Evolutionary conservation across 2,797 vertebrate species (phyloP).

Genomic region (Cossypha caffra): DNA sequence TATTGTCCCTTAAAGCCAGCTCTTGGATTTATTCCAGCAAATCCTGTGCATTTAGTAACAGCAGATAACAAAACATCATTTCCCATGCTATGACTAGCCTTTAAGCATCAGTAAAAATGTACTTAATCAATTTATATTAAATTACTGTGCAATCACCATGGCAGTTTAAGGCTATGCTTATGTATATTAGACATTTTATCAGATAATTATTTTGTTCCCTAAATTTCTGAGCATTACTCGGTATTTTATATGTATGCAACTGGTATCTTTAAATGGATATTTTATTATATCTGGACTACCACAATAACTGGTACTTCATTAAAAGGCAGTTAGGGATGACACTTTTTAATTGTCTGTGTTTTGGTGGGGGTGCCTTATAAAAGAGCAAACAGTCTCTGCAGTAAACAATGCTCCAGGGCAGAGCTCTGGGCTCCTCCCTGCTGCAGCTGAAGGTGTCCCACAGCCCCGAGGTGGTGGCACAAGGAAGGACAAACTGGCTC

Average conservation of each 20-base stretch:
- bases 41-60: constrained; percentile 46
- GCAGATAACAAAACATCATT: constrained; percentile 60
- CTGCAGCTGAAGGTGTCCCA: background rate
- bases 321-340: background rate
- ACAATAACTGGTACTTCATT: background rate
- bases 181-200: constrained; percentile 52
- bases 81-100: constrained; percentile 59
- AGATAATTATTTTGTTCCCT: constrained; percentile 60
- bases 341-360: background rate
- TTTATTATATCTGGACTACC: constrained; percentile 18
- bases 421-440: background rate
- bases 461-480: background rate
- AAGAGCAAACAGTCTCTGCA: background rate
- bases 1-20: constrained; percentile 3
- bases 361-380: background rate
- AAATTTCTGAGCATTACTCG: constrained; percentile 46
- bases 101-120: constrained; percentile 69
- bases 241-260: constrained; percentile 45
- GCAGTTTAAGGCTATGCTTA: constrained; percentile 24
- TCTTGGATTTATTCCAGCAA: constrained; percentile 47
- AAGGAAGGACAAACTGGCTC: background rate
- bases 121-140: constrained; percentile 72
- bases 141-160: constrained; percentile 49
- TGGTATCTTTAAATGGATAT: constrained; percentile 26
- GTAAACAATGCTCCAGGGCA: background rate